Evolutionary conservation across 2,888 invertebrate genomes (phyloP), one percentile per base, ranked within the genome.

Genomic region (Cylloceria caligata): DNA sequence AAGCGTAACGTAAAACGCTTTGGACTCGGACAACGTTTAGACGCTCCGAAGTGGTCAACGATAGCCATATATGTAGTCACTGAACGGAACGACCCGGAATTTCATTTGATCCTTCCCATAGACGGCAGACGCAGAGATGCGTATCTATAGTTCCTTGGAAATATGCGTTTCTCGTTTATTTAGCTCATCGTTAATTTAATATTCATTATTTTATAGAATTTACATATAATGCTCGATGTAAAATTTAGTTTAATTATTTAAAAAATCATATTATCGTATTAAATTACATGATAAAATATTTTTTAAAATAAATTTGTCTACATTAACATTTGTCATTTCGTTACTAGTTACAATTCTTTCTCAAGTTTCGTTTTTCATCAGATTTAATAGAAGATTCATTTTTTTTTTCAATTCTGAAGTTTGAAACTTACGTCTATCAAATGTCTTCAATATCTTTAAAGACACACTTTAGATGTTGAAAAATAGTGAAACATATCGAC

Each of bases 1-100:
- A 75, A 85, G 81, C 72, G 79, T 65, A 57, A 45, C 71, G 78
- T 64, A 69, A 71, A 74, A 62, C 65, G 80, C 64, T 60, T 3
- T 62, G 67, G 75, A 64, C 52, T 36, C 42, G 64, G 72, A 42
- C 19, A 21, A 16, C 62, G 27, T 57, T 36, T 16, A 9, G 9
- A 42, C 45, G 47, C 49, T 49, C 49, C 2, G 21, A 49, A 39
- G 19, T 64, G 52, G 3, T 24, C 11, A 67, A 67, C 27, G 49
- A 64, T 64, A 24, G 24, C 52, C 52, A 52, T 52, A 3, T 52
- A 24, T 52, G 24, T 52, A 52, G 24, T n/a, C 52, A 13, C 52
- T 52, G 24, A 52, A 52, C 52, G 52, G 52, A 24, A 1, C 52
- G 52, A 49, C 52, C 11, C 3, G 3, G 24, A 13, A 24, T 52